These are phyloP conservation scores for Drosophila quadrilineata DNA, from an alignment of 1,140 invertebrate genomes.

Conservation along the genomic window DNA sequence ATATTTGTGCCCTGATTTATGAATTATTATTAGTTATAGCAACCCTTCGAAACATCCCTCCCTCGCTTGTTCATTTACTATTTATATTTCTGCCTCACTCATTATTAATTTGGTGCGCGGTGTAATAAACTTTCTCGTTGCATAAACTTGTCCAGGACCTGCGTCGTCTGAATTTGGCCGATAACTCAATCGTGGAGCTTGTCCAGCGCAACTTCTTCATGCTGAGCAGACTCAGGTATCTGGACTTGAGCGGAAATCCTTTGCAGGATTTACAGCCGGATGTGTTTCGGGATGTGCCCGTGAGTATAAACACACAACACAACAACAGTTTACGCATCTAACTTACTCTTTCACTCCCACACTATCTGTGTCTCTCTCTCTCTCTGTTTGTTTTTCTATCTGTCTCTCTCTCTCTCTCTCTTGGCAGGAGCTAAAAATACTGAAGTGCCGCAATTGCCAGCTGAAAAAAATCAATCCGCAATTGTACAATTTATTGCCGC, in stretches of 20 bases:
- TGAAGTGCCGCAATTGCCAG: slow-evolving; percentile 87
- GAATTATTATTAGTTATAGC: slow-evolving; percentile 72
- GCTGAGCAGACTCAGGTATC: slow-evolving; percentile 85
- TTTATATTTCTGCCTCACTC: not conserved
- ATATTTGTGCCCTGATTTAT: slow-evolving; percentile 56
- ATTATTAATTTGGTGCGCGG: slow-evolving; percentile 63
- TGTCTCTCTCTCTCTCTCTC: not conserved
- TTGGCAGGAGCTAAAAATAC: slow-evolving; percentile 85
- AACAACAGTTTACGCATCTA: slow-evolving; percentile 18
- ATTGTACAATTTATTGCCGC: slow-evolving; percentile 87
- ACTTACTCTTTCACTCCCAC: not conserved
- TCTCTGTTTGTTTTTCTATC: slow-evolving; percentile 13
- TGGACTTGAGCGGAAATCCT: slow-evolving; percentile 89
- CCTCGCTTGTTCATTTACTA: not conserved
- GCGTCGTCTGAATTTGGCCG: slow-evolving; percentile 85
- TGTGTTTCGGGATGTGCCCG: slow-evolving; percentile 88
- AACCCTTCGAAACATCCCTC: too few species aligned
- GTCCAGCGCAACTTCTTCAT: slow-evolving; percentile 86
- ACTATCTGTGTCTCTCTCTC: slow-evolving; percentile 16
- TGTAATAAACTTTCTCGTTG: slow-evolving; percentile 55
- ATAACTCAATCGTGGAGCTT: slow-evolving; percentile 87
- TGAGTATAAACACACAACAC: slow-evolving; percentile 65
- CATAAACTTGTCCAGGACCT: slow-evolving; percentile 82
- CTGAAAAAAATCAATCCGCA: slow-evolving; percentile 88
- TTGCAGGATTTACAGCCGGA: slow-evolving; percentile 87